Evolutionary conservation across 2,113 vertebrate species (phyloP).

Genomic region (Calidris pygmaea): DNA sequence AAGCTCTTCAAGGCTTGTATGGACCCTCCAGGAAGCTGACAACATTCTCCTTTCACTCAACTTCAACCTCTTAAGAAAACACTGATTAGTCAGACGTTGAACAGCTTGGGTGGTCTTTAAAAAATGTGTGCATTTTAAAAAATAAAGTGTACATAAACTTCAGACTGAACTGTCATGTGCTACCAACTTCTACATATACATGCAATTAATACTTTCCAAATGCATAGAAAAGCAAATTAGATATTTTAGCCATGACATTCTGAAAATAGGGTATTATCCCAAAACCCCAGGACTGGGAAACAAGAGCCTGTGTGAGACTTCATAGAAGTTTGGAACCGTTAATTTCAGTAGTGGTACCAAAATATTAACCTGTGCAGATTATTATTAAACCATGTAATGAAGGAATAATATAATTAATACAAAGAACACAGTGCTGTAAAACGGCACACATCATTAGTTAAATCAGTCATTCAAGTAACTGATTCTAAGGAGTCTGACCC

Average conservation of each 20-base stretch:
- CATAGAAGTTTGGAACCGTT: neutral
- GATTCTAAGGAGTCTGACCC: constrained; percentile 39
- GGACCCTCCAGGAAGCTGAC: neutral
- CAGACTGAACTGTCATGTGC: neutral
- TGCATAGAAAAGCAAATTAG: neutral
- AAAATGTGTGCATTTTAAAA: neutral
- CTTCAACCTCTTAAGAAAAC: neutral
- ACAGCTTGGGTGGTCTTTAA: neutral
- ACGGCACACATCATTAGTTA: constrained; percentile 7
- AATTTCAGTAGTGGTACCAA: neutral
- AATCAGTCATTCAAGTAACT: constrained; percentile 12
- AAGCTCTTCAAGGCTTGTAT: accelerated
- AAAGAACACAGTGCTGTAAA: constrained; percentile 36
- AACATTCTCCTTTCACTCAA: neutral
- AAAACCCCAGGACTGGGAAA: neutral
- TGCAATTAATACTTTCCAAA: neutral
- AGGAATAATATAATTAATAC: constrained; percentile 36
- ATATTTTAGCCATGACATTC: accelerated
- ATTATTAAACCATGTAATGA: neutral
- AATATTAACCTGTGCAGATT: neutral
- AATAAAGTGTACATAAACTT: accelerated
- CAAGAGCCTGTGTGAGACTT: neutral
- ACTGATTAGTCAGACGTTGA: neutral
- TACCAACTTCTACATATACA: accelerated
- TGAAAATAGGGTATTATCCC: neutral